Conservation (phyloP, 2,113 vertebrate genomes). For the Paralichthys olivaceus region DNA sequence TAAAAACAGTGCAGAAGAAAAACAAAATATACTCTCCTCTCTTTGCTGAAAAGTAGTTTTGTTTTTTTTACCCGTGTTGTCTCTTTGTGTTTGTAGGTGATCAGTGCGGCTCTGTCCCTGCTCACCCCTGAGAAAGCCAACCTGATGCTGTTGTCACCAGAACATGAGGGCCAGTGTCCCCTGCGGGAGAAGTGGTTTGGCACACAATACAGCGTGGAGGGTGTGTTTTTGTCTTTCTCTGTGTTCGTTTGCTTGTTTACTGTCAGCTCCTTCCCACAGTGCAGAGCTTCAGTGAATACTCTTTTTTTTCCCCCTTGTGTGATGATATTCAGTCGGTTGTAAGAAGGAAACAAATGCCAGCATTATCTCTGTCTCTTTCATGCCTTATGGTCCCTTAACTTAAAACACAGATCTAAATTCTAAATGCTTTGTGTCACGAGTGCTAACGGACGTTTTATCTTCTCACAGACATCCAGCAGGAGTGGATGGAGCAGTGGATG, state of each 20-base stretch:
- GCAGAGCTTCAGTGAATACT: slow-evolving; percentile 42
- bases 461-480: slow-evolving; percentile 85
- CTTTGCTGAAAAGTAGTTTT: slow-evolving; percentile 20
- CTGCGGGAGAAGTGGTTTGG: slow-evolving; percentile 96
- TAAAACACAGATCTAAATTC: not conserved
- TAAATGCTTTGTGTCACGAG: not conserved
- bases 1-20: no score
- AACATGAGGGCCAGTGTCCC: slow-evolving; percentile 91
- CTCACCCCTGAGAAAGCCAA: slow-evolving; percentile 92
- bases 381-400: not conserved
- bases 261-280: slow-evolving; percentile 31
- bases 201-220: slow-evolving; percentile 94
- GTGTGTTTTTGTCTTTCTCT: slow-evolving; percentile 71
- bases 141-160: slow-evolving; percentile 92
- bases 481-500: slow-evolving; percentile 89
- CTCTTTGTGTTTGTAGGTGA: slow-evolving; percentile 83
- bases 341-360: slow-evolving; percentile 74
- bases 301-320: slow-evolving; percentile 45
- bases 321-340: slow-evolving; percentile 41
- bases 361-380: slow-evolving; percentile 32
- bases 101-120: slow-evolving; percentile 87
- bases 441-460: slow-evolving; percentile 15
- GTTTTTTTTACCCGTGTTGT: not conserved
- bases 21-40: slow-evolving; percentile 6
- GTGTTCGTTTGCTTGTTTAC: slow-evolving; percentile 20